Evolutionary conservation across 2,113 vertebrate species (phyloP).

Genomic region (Chionodraco myersi): DNA sequence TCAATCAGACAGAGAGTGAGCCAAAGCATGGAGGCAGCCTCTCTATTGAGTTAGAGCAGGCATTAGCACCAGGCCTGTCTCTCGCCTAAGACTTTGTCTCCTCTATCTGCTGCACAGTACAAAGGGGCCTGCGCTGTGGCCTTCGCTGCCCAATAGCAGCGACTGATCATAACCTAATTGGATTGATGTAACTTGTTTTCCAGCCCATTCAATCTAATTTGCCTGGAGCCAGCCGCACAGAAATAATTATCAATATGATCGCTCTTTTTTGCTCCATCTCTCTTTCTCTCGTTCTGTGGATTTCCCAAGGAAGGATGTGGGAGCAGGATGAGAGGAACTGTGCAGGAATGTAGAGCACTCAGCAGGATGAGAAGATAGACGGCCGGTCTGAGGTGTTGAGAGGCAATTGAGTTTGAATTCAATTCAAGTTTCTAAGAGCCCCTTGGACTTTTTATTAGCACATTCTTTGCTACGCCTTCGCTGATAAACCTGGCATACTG

Average conservation of each 20-base stretch:
- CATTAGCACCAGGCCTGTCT: constrained; percentile 72
- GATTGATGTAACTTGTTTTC: constrained; percentile 74
- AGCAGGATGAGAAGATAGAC: constrained; percentile 17
- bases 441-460: background rate
- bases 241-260: constrained; percentile 67
- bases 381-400: background rate
- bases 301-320: constrained; percentile 30
- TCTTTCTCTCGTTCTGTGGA: constrained; percentile 11
- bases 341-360: constrained; percentile 52
- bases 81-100: constrained; percentile 52
- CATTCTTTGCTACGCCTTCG: background rate
- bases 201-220: constrained; percentile 74
- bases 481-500: background rate
- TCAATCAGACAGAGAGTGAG: constrained; percentile 55
- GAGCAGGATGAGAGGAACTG: constrained; percentile 23
- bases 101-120: constrained; percentile 33
- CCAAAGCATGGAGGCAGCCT: constrained; percentile 32
- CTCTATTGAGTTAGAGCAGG: constrained; percentile 68
- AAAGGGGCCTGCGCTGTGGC: constrained; percentile 10
- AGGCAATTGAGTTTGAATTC: background rate
- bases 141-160: constrained; percentile 37
- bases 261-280: constrained; percentile 11
- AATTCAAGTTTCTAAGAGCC: constrained; percentile 3
- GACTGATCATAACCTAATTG: constrained; percentile 70
- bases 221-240: constrained; percentile 70